Evolutionary conservation across 2,888 invertebrate genomes (phyloP), one percentile per base, ranked within the genome.

Genomic region (Amiota communis): DNA sequence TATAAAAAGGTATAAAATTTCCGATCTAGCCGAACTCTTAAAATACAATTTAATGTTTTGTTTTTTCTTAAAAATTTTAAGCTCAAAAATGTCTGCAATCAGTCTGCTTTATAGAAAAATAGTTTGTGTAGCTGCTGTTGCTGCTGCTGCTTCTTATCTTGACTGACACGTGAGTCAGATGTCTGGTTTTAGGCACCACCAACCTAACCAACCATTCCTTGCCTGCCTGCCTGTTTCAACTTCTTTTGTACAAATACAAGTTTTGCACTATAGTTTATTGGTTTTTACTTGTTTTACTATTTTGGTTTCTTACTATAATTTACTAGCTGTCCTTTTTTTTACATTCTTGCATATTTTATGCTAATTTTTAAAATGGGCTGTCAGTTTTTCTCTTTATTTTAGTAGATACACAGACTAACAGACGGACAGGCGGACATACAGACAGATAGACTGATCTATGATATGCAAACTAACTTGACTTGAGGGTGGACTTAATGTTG

Each of bases 401-500:
- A 8, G 46, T 67, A 47, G 47, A 15, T 67, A 23, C 59, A 59
- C 23, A 59, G 46, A 36, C 8, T 17, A 6, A 6, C 6, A 23
- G 23, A 23, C 23, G 3, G 36, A 6, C 36, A 36, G 36, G 6
- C 63, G n/a, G 23, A 36, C 36, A 36, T 2, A 36, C 4, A 36
- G 36, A 36, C 63, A 36, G 23, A 36, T 6, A 36, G 36, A 36
- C 4, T 4, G 36, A 36, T 36, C 36, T 36, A 6, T n/a, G 63
- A 36, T 36, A 63, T 63, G 63, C 63, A 63, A 63, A 63, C 36
- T 23, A 63, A 46, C 23, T 36, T 36, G 0, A 53, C 36, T 63
- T 63, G 63, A 23, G 63, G 63, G 63, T 63, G 63, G 63, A 63
- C 63, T 63, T 63, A 46, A 36, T 63, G 11, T 61, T 63, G 63